Evolutionary conservation across 2,113 vertebrate species (phyloP).

Genomic region (Rhea pennata): DNA sequence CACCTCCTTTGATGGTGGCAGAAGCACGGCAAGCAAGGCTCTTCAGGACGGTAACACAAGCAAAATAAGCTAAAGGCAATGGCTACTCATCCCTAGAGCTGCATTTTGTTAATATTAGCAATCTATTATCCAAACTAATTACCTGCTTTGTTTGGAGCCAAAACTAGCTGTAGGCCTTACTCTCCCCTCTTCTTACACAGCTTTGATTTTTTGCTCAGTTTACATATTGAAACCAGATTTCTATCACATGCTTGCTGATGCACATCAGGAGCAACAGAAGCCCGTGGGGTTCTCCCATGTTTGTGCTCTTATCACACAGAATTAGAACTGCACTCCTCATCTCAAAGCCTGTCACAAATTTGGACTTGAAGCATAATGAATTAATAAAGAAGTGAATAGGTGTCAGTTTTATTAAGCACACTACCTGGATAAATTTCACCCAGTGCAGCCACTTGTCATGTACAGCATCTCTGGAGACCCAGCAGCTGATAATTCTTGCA

Average conservation of each 20-base stretch:
- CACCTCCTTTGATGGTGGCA: rapidly evolving
- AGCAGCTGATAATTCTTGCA: constrained; percentile 21
- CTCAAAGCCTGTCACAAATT: constrained; percentile 48
- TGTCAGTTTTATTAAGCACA: constrained; percentile 41
- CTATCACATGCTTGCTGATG: background rate
- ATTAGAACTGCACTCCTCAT: constrained; percentile 6
- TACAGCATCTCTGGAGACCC: constrained; percentile 31
- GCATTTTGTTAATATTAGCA: background rate
- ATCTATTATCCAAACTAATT: background rate
- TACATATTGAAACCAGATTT: background rate
- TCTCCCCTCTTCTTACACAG: background rate
- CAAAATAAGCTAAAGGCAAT: background rate
- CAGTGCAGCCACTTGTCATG: constrained; percentile 28
- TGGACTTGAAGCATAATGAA: constrained; percentile 43
- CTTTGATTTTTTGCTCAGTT: background rate
- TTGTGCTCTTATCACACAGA: rapidly evolving
- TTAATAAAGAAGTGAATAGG: constrained; percentile 57
- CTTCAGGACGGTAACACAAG: background rate
- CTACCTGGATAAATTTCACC: constrained; percentile 39
- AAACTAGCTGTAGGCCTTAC: background rate
- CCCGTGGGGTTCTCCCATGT: background rate
- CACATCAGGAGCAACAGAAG: background rate
- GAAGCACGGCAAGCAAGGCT: background rate
- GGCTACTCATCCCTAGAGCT: background rate
- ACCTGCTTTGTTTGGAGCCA: background rate